Conservation (phyloP, 2,113 vertebrate genomes). For the Pachycephala philippinensis region DNA sequence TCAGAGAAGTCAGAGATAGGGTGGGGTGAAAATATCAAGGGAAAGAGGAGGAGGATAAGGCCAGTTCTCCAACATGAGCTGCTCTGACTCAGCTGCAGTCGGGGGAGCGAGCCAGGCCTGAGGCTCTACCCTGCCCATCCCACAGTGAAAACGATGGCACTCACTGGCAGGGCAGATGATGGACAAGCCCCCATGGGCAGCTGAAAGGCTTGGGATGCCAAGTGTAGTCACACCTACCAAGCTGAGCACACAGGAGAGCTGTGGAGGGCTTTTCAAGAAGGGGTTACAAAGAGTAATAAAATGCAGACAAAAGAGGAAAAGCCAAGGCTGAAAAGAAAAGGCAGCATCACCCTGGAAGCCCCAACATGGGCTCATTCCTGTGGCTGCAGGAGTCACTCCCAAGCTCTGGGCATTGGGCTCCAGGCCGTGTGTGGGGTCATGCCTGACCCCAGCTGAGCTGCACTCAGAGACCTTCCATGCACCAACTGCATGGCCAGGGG, state of each 20-base stretch:
- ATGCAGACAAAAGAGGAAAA: not conserved
- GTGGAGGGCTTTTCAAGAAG: not conserved
- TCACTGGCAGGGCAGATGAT: not conserved
- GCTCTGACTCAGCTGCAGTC: not conserved
- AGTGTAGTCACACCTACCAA: not conserved
- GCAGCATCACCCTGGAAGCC: not conserved
- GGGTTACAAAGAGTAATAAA: not conserved
- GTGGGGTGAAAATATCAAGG: not conserved
- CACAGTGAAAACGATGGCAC: fast-evolving
- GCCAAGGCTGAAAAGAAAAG: not conserved
- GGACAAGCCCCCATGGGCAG: not conserved
- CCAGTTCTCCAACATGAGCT: not conserved
- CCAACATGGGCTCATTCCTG: fast-evolving
- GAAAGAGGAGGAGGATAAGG: not conserved
- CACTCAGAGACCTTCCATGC: not conserved
- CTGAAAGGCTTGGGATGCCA: fast-evolving
- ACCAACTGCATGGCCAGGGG: not conserved
- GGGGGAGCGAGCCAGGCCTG: not conserved
- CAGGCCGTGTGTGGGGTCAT: fast-evolving
- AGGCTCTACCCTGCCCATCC: not conserved
- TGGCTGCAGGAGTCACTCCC: not conserved
- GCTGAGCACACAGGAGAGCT: not conserved
- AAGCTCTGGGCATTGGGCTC: not conserved
- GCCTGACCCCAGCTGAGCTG: not conserved
- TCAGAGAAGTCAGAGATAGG: not conserved